Conservation (phyloP, 2,797 vertebrate genomes). For the Neomorphus geoffroyi region DNA sequence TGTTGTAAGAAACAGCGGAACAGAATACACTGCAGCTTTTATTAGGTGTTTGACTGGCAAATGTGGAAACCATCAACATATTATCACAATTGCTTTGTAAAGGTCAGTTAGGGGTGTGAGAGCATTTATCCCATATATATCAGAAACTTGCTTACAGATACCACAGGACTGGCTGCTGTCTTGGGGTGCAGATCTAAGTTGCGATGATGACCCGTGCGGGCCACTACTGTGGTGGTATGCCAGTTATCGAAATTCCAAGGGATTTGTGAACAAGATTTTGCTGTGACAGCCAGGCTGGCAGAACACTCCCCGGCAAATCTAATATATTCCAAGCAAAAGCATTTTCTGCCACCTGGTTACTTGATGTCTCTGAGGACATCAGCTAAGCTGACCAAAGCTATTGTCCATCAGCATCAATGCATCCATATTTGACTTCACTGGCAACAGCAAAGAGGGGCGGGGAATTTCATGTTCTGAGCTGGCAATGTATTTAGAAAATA, state of each 20-base stretch:
- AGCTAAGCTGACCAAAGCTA: constrained; percentile 4
- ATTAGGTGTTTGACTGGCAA: neutral
- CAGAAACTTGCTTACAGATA: neutral
- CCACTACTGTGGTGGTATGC: accelerated
- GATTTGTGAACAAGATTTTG: neutral
- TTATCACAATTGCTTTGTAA: neutral
- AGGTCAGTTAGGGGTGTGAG: neutral
- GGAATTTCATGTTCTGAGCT: neutral
- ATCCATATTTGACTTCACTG: neutral
- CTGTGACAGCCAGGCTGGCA: neutral
- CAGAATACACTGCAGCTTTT: neutral
- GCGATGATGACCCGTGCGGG: neutral
- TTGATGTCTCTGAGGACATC: neutral
- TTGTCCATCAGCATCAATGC: neutral
- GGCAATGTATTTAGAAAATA: neutral
- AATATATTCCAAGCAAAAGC: neutral
- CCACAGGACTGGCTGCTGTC: accelerated
- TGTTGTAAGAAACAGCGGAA: neutral
- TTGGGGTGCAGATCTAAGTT: accelerated
- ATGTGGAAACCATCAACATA: neutral
- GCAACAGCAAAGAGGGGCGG: neutral
- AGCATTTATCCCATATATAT: neutral
- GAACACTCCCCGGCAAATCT: neutral
- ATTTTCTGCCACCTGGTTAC: neutral
- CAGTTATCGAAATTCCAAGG: neutral